Evolutionary conservation across 2,113 vertebrate species (phyloP), one percentile per base, ranked within the genome.

Genomic region (Microcebus jonahi): DNA sequence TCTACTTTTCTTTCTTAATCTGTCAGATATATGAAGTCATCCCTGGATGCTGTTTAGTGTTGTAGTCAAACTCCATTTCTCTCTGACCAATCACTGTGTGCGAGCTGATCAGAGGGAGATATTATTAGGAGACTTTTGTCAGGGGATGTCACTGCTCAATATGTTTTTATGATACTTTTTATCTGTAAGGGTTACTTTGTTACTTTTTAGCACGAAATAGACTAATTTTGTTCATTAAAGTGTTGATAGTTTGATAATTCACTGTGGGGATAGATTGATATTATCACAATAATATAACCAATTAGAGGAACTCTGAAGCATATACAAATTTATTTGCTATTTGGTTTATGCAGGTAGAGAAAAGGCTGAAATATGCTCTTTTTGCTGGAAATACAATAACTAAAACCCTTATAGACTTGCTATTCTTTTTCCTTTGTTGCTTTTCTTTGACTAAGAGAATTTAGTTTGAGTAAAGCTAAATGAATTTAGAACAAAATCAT

Each of bases 211-310:
- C 79, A 80, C 77, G 50, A 97, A 91, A 48, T 42, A 93, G 91
- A 96, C 88, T 96, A 86, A 90, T 96, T 96, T 92, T 96, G 34
- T 82, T 97, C 85, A 80, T 89, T 87, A 95, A 94, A 75, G 50
- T 94, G 50, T 93, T 95, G 93, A 91, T 73, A 94, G 87, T 77
- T 89, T 88, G 92, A 90, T 92, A 63, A 76, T 50, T 95, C 71
- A 75, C 77, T 94, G n/a, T 93, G n/a, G 75, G 9, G 86, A 79
- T 93, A 17, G 0, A 83, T 80, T 68, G 84, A 88, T 94, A 61
- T 55, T 76, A 96, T 95, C 87, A 88, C 50, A 92, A 50, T 80
- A 82, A 14, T 94, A 34, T 95, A 96, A 92, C 57, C 50, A 93
- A 73, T 93, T 48, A 92, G 85, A 94, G 73, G 83, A 97, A 92